Evolutionary conservation across 2,888 invertebrate genomes (phyloP), one percentile per base, ranked within the genome.

Genomic region (Entomobrya multifasciata): DNA sequence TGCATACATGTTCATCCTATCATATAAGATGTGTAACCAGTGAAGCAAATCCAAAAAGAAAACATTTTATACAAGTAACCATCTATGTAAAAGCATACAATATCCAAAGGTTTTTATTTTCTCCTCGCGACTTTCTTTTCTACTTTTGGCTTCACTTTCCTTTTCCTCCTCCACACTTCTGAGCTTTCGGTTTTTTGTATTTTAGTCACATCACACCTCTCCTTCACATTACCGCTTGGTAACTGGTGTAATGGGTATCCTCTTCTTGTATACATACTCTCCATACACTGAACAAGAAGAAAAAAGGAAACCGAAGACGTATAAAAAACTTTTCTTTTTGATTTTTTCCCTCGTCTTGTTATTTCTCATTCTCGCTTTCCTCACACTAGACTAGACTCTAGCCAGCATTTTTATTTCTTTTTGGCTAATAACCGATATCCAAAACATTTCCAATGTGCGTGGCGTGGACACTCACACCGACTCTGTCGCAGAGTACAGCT

Each of bases 141-240:
- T 77, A 65, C 70, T 55, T 76, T 81, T 78, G 27, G 65, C 36
- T 76, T 76, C 60, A 70, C 60, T 65, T 6, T 8, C 57, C 57
- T 78, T 49, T 74, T 60, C 27, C 52, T 62, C 25, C 80, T 67
- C 41, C 27, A 67, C 30, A 74, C 47, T 82, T 11, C 13, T 49
- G 25, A n/a, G 44, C 10, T 41, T 70, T 44, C 22, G 1, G 22
- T 22, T 47, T 72, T 72, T 72, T 13, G 47, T 72, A 87, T 88
- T 86, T 87, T 81, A 87, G 86, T 88, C 88, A 88, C 86, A 88
- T 88, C 85, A 81, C 86, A 82, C 76, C 74, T 77, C 78, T 62
- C 65, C 17, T 65, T 79, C 65, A 67, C 77, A 77, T 84, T 77
- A 84, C 83, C 44, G 77, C 83, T 67, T 62, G 49, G 82, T 74